Evolutionary conservation across 2,888 invertebrate species (phyloP).

Genomic region (Chymomyza caudatula): DNA sequence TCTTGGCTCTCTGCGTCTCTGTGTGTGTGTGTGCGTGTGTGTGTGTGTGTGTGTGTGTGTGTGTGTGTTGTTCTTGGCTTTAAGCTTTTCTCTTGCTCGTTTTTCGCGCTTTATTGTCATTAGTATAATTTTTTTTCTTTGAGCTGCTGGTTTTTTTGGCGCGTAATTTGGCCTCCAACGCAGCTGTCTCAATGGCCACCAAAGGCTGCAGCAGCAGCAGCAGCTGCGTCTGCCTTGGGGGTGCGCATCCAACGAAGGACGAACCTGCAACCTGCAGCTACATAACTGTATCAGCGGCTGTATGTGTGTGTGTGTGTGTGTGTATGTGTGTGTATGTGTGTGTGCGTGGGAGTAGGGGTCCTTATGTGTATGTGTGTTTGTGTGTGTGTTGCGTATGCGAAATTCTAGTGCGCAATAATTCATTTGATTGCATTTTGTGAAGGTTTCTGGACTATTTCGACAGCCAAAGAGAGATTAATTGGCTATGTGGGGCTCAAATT

Average conservation of each 20-base stretch:
- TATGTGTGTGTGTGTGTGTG: not conserved
- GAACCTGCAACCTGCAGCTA: constrained; percentile 11
- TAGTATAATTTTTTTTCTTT: constrained; percentile 27
- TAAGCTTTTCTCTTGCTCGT: constrained; percentile 17
- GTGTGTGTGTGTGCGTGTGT: constrained; percentile 23
- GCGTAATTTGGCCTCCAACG: constrained; percentile 52
- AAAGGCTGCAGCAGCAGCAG: constrained; percentile 19
- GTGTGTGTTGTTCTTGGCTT: constrained; percentile 47
- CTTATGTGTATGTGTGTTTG: constrained; percentile 4
- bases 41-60: constrained; percentile 37
- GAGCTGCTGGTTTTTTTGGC: constrained; percentile 4
- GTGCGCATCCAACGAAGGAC: constrained; percentile 8
- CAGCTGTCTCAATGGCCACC: constrained; percentile 8
- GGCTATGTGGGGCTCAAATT: not conserved
- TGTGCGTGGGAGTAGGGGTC: constrained; percentile 3
- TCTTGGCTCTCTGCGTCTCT: not conserved
- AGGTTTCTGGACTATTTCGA: constrained; percentile 13
- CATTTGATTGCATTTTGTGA: constrained; percentile 42
- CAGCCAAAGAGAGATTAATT: not conserved
- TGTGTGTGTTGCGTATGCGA: constrained; percentile 4
- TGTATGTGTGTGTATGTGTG: not conserved
- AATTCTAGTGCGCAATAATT: constrained; percentile 59
- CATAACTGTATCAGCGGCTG: constrained; percentile 16
- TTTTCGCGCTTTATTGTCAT: constrained; percentile 60
- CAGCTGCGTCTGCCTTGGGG: constrained; percentile 15